Evolutionary conservation across 1,140 invertebrate species (phyloP).

Genomic region (Bombus picipes): DNA sequence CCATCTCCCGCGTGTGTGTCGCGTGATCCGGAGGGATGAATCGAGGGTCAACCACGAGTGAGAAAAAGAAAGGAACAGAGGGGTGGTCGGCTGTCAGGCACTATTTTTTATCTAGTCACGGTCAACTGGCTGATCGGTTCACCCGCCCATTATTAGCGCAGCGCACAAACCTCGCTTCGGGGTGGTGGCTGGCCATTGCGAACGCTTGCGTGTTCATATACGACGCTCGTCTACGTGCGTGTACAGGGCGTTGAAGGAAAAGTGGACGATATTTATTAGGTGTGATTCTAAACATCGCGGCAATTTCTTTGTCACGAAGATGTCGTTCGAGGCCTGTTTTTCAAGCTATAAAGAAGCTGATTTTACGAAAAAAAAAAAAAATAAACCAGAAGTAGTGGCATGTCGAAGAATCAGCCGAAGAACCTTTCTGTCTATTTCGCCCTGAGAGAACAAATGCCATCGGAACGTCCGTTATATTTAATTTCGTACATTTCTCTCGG

Average conservation of each 20-base stretch:
- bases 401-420: neutral
- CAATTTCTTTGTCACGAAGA: no score
- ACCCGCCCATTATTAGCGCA: conserved; percentile 83
- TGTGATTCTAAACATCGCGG: neutral
- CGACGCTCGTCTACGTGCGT: neutral
- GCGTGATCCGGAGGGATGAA: neutral
- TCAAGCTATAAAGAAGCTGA: no score
- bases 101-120: conserved; percentile 84
- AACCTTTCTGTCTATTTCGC: neutral
- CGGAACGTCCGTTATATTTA: no score
- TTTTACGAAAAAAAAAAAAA: no score
- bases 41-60: neutral
- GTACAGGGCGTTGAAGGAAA: conserved; percentile 9
- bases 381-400: no score
- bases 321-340: no score
- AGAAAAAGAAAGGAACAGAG: neutral
- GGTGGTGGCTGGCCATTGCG: conserved; percentile 41
- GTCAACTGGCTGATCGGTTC: conserved; percentile 82
- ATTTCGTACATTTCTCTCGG: no score
- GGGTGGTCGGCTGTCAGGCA: conserved; percentile 70
- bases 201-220: conserved; percentile 38
- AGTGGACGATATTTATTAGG: neutral
- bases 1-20: conserved; percentile 1
- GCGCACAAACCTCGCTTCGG: conserved; percentile 64
- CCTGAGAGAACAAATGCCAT: neutral